These are phyloP conservation scores for Zhuqinia jingwanae DNA, from an alignment of 2,888 invertebrate species.

Conservation along the genomic window DNA sequence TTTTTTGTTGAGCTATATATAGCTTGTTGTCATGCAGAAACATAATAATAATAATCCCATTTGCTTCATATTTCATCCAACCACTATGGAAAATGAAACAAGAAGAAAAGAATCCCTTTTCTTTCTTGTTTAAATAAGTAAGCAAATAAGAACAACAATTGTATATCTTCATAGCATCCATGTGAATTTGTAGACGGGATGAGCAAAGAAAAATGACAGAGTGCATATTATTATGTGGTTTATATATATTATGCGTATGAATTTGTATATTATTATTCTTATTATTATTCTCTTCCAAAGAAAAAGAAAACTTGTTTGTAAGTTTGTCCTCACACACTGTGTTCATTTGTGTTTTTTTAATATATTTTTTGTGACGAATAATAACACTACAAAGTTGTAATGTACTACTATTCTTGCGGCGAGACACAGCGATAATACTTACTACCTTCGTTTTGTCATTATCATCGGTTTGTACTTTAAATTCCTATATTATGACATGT, in stretches of 20 bases:
- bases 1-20: constrained; percentile 28
- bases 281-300: too few relatives aligned
- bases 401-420: constrained; percentile 37
- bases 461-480: constrained; percentile 24
- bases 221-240: too few relatives aligned
- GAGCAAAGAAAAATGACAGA: constrained; percentile 30
- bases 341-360: too few relatives aligned
- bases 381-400: too few relatives aligned
- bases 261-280: too few relatives aligned
- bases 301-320: too few relatives aligned
- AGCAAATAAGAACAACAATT: neutral
- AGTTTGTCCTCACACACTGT: too few relatives aligned
- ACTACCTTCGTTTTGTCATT: constrained; percentile 32
- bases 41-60: constrained; percentile 52
- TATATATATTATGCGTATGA: too few relatives aligned
- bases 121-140: neutral
- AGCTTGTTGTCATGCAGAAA: constrained; percentile 62
- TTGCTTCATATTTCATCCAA: constrained; percentile 24
- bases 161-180: neutral
- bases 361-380: neutral
- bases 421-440: too few relatives aligned
- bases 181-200: neutral
- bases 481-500: too few relatives aligned
- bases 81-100: too few relatives aligned
- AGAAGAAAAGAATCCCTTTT: too few relatives aligned